These are phyloP conservation scores for Pagrus major DNA, from an alignment of 2,113 vertebrate species.

Conservation along the genomic window DNA sequence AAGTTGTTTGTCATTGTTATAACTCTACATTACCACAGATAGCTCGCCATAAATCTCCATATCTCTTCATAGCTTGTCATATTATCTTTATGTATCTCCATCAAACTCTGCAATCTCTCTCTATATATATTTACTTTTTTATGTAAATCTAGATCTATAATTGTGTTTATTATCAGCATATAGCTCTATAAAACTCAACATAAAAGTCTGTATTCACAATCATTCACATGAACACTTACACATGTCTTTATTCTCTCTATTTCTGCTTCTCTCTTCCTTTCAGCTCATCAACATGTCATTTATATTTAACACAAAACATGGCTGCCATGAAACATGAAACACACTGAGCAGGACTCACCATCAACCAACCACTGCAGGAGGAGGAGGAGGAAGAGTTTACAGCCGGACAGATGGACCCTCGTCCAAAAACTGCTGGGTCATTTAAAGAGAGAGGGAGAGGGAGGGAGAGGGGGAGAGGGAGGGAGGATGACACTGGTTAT, in stretches of 20 bases:
- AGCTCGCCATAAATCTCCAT: neutral
- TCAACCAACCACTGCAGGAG: constrained; percentile 51
- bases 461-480: constrained; percentile 50
- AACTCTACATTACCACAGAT: neutral
- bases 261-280: neutral
- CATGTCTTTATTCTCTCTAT: neutral
- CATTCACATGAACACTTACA: neutral
- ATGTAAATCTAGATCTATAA: no score
- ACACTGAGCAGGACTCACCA: constrained; percentile 47
- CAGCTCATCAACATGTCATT: neutral
- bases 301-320: constrained; percentile 34
- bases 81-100: neutral
- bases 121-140: neutral
- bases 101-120: neutral
- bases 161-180: neutral
- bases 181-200: neutral
- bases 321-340: constrained; percentile 45
- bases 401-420: constrained; percentile 73
- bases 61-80: neutral
- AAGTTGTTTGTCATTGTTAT: no score
- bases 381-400: constrained; percentile 54
- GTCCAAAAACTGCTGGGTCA: constrained; percentile 76
- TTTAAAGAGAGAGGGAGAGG: constrained; percentile 59
- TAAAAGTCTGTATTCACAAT: neutral
- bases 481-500: constrained; percentile 49